Evolutionary conservation across 2,797 vertebrate genomes (phyloP), one percentile per base, ranked within the genome.

Genomic region (Arremon brunneinucha): DNA sequence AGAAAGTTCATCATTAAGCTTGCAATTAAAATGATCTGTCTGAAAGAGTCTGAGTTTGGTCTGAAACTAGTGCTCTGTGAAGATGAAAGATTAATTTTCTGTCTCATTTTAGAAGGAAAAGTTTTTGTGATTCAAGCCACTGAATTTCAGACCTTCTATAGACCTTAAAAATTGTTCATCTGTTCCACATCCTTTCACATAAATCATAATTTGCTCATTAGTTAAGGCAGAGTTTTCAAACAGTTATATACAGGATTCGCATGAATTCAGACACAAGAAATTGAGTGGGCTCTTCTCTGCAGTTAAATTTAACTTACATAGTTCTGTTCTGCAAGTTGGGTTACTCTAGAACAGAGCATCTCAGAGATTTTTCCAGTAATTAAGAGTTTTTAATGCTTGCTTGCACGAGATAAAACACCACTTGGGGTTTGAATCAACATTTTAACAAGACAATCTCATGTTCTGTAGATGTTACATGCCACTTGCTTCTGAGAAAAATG

Each of bases 131-230:
- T 82, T 72, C 43, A 69, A 67, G 11, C 14, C 26, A 76, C 28
- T 74, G 56, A 69, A 77, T 77, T 83, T 77, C 64, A 79, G 57
- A 79, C 34, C 32, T 88, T 65, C 32, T 64, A 16, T 12, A 62
- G 34, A 94, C 32, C 34, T 92, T 76, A 63, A 81, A 68, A 83
- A 44, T 39, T 69, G 15, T 83, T 91, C 28, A 28, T 59, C n/a
- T 69, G 5, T 83, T 85, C 43, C 26, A 83, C 59, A 69, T 72
- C 41, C 24, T 89, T 87, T 47, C 47, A 53, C 12, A 41, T 77
- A 82, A 85, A 89, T 87, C 79, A 83, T 59, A 83, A 77, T 94
- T 95, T 91, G 8, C 12, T 72, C 12, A 55, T 85, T 79, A 76
- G 67, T 59, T 91, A 69, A 76, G 50, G 34, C 24, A 79, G 49